These are phyloP conservation scores for Hermaeophaga mercurialis DNA, from an alignment of 2,888 invertebrate species.

Conservation along the genomic window DNA sequence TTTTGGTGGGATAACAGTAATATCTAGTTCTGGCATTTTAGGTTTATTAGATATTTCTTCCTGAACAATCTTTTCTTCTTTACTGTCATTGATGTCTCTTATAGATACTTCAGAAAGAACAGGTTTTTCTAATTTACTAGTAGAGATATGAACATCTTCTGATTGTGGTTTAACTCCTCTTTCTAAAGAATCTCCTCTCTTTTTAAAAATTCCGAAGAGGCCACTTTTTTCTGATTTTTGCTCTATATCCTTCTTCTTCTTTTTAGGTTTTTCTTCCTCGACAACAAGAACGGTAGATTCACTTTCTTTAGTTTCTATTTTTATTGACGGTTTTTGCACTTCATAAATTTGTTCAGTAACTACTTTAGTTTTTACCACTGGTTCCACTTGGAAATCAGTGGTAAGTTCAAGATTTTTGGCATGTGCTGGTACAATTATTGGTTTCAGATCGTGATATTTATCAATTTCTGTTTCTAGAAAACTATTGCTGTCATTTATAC, in stretches of 20 bases:
- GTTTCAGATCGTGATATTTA: slow-evolving; percentile 28
- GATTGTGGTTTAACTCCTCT: slow-evolving; percentile 2
- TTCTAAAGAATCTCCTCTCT: slow-evolving; percentile 9
- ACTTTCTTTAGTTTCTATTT: too few relatives aligned
- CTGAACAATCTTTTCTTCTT: too few relatives aligned
- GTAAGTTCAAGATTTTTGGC: too few relatives aligned
- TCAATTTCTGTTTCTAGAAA: slow-evolving; percentile 34
- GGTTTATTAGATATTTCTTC: too few relatives aligned
- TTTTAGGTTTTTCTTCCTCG: slow-evolving; percentile 21
- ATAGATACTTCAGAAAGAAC: slow-evolving; percentile 32
- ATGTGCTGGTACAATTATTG: slow-evolving; percentile 18
- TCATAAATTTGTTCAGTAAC: too few relatives aligned
- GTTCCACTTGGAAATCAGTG: too few relatives aligned
- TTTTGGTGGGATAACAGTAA: too few relatives aligned
- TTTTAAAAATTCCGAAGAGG: slow-evolving; percentile 24
- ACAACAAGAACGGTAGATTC: too few relatives aligned
- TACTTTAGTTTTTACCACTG: slow-evolving; percentile 19
- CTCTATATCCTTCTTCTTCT: neutral
- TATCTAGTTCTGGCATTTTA: too few relatives aligned
- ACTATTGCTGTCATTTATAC: slow-evolving; percentile 33
- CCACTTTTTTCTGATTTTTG: neutral
- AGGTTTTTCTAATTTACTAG: neutral
- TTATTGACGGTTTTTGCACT: too few relatives aligned
- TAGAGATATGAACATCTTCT: neutral
- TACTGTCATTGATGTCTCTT: slow-evolving; percentile 34